Percentiles rank a stretch among this genome's conserved stretches.
Conservation (phyloP, 2,113 vertebrate genomes). For the Maccullochella peelii region DNA sequence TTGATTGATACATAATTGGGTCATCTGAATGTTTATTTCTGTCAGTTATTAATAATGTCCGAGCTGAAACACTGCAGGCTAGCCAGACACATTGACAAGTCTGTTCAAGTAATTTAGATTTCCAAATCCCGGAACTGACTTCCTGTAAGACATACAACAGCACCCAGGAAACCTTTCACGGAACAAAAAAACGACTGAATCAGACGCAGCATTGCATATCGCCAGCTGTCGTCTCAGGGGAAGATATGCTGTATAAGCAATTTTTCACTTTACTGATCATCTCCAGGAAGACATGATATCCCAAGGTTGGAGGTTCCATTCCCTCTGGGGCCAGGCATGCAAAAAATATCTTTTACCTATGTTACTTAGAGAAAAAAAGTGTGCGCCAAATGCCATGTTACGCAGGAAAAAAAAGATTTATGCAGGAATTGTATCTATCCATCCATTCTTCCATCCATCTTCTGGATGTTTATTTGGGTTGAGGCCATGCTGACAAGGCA, state of each 20-base stretch:
- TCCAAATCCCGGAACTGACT: not conserved
- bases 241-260: slow-evolving; percentile 8
- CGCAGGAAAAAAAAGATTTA: not conserved
- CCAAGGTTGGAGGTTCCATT: slow-evolving; percentile 20
- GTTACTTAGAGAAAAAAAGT: not conserved
- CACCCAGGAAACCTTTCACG: slow-evolving; percentile 1
- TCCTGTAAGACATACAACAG: not conserved
- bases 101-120: slow-evolving; percentile 3
- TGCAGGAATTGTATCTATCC: slow-evolving; percentile 11
- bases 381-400: not conserved
- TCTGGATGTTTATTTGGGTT: slow-evolving; percentile 34
- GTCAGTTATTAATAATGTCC: slow-evolving; percentile 8
- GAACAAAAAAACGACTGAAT: not conserved
- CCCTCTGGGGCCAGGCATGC: not conserved
- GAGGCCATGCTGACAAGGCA: not conserved
- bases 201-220: not conserved
- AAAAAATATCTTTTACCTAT: slow-evolving; percentile 12
- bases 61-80: not conserved
- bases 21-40: not conserved
- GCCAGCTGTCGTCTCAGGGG: not conserved
- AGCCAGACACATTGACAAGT: not conserved
- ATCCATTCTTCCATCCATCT: slow-evolving; percentile 8
- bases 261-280: slow-evolving; percentile 49
- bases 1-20: slow-evolving; percentile 38
- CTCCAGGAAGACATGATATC: not conserved